Evolutionary conservation across 1,140 invertebrate species (phyloP), one percentile per base, ranked within the genome.

Genomic region (Daktulosphaira vitifoliae): DNA sequence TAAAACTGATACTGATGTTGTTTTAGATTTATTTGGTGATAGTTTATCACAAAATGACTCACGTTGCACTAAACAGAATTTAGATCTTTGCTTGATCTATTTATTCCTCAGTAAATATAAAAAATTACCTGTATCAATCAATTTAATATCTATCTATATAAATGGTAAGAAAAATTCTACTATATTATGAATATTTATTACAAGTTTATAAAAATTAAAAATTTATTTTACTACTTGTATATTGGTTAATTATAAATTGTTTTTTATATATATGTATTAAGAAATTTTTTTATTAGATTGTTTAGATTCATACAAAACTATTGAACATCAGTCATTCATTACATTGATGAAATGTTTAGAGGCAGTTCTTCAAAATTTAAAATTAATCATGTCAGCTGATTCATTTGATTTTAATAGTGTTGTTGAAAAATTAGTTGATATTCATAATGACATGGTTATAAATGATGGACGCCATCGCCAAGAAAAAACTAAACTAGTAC

Each of bases 21-120:
- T 59, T 18, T 59, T 59, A n/a, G 54, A 59, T 59, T 59, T 59
- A 20, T 59, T 59, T 46, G 54, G 54, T 26, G 54, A 59, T 7
- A 59, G 39, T 29, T 44, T 46, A 23, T 11, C 16, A 29, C 54
- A 46, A 44, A 42, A 38, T 20, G 54, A 59, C 11, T 16, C 4
- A 25, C 42, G 44, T 0, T 59, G 54, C 42, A 42, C 39, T 13
- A 59, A 59, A 59, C 54, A 59, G 44, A 59, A 59, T 46, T 44
- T 59, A 59, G 39, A 59, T 2, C 54, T 59, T 2, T 59, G 54
- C 13, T 23, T 59, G 25, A 0, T 59, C 11, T 59, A 59, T 20
- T 59, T 59, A 15, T 46, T 59, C 26, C 54, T 59, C 15, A 59
- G 54, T 46, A 44, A 59, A 59, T 59, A 59, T 11, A 46, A 26